Evolutionary conservation across 2,888 invertebrate genomes (phyloP).

Genomic region (Onchidella celtica): DNA sequence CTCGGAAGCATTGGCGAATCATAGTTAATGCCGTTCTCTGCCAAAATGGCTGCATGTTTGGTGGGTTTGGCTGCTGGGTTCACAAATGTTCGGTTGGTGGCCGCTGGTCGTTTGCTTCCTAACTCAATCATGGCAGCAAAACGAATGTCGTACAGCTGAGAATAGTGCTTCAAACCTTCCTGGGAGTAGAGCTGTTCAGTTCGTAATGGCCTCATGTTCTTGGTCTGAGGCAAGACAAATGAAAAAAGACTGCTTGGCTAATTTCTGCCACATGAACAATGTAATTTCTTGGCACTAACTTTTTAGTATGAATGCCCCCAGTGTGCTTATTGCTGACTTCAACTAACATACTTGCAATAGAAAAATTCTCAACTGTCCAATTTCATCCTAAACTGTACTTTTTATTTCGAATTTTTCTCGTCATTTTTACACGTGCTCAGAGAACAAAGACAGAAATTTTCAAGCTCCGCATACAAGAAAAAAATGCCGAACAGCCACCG

Average conservation of each 20-base stretch:
- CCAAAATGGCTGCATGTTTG: constrained; percentile 90
- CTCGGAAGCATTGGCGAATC: constrained; percentile 91
- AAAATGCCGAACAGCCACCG: too few species aligned
- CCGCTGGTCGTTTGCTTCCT: constrained; percentile 82
- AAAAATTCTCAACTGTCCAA: too few species aligned
- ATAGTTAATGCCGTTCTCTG: constrained; percentile 90
- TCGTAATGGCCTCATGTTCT: constrained; percentile 86
- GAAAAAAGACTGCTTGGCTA: background rate
- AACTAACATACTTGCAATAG: too few species aligned
- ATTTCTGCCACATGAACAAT: too few species aligned
- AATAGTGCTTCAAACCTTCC: constrained; percentile 88
- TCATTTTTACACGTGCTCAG: too few species aligned
- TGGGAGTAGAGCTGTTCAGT: constrained; percentile 89
- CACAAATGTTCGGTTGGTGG: constrained; percentile 88
- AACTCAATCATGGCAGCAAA: constrained; percentile 90
- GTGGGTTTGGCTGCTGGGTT: constrained; percentile 87
- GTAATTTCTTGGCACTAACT: too few species aligned
- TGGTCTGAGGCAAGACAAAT: constrained; percentile 82
- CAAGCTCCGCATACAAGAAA: too few species aligned
- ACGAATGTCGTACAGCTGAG: constrained; percentile 85
- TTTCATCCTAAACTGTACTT: too few species aligned
- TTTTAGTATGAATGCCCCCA: too few species aligned
- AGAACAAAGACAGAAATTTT: too few species aligned
- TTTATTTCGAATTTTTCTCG: too few species aligned
- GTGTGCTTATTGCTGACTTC: too few species aligned